phyloP scores from a whole-genome alignment of 2,113 vertebrate genomes.

The Corythoichthys intestinalis region DNA sequence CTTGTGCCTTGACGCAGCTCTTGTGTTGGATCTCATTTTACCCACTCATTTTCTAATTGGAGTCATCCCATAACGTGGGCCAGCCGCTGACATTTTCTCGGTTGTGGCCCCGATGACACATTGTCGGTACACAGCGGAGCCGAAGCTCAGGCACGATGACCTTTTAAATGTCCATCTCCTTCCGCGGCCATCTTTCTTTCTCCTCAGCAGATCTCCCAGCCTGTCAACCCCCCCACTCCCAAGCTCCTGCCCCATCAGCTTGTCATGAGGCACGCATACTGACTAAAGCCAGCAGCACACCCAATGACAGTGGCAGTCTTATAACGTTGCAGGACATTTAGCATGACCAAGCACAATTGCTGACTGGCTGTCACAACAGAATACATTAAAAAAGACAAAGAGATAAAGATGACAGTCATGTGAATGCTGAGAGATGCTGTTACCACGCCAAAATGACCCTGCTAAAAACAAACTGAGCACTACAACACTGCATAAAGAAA shows the following conservation, averaged over 20 bases:
- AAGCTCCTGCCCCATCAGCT: conserved; percentile 30
- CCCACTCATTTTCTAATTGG: conserved; percentile 35
- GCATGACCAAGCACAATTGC: conserved; percentile 52
- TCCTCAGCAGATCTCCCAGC: conserved; percentile 53
- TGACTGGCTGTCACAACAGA: conserved; percentile 46
- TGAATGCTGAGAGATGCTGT: not conserved
- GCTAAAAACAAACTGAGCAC: not conserved
- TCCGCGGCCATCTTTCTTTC: conserved; percentile 42
- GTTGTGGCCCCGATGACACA: conserved; percentile 61
- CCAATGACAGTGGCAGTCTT: conserved; percentile 42
- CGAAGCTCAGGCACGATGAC: conserved; percentile 41
- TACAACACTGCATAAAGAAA: not conserved
- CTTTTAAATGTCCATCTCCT: conserved; percentile 62
- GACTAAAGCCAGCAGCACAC: conserved; percentile 43
- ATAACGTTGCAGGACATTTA: conserved; percentile 41
- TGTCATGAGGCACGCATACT: conserved; percentile 36
- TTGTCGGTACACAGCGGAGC: conserved; percentile 56
- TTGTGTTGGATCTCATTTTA: conserved; percentile 6
- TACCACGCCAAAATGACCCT: not conserved
- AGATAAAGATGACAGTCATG: not conserved
- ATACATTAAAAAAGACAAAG: conserved; percentile 2
- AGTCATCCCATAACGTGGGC: conserved; percentile 32
- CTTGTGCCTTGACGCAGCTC: not conserved
- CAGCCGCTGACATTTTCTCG: conserved; percentile 53
- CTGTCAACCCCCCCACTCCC: conserved; percentile 22